Conservation (phyloP, 37 sponge, comb jelly and placozoan genomes). For the Amphimedon queenslandica region DNA sequence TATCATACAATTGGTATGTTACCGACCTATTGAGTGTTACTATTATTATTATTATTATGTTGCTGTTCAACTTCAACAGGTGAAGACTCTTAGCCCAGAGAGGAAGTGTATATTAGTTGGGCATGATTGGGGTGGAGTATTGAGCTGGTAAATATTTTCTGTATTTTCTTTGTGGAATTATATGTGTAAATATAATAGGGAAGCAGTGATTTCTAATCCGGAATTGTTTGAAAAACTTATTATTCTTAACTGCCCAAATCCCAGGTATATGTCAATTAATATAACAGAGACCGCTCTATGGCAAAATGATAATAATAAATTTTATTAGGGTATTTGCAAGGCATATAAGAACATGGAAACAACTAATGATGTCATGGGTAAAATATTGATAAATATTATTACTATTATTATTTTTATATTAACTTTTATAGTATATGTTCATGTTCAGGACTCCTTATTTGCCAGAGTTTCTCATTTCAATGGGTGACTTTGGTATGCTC, state of each 20-base stretch:
- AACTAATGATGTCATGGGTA: background rate
- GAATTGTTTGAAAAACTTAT: too few relatives aligned
- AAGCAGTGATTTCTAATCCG: too few relatives aligned
- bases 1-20: background rate
- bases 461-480: background rate
- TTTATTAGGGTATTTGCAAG: background rate
- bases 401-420: background rate
- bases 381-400: background rate
- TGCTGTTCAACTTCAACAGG: too few relatives aligned
- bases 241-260: too few relatives aligned
- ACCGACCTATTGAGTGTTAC: background rate
- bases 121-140: background rate
- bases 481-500: background rate
- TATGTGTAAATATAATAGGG: too few relatives aligned
- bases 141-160: background rate
- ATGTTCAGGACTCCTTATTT: slow-evolving; percentile 9
- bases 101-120: background rate
- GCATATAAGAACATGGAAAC: background rate
- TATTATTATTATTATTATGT: background rate
- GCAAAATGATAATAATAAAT: background rate
- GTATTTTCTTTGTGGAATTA: too few relatives aligned
- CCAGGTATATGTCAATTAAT: too few relatives aligned
- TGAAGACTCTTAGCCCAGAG: background rate
- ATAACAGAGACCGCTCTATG: too few relatives aligned
- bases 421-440: slow-evolving; percentile 9